phyloP scores from a whole-genome alignment of 2,797 vertebrate genomes.

The Naso thynnoides region DNA sequence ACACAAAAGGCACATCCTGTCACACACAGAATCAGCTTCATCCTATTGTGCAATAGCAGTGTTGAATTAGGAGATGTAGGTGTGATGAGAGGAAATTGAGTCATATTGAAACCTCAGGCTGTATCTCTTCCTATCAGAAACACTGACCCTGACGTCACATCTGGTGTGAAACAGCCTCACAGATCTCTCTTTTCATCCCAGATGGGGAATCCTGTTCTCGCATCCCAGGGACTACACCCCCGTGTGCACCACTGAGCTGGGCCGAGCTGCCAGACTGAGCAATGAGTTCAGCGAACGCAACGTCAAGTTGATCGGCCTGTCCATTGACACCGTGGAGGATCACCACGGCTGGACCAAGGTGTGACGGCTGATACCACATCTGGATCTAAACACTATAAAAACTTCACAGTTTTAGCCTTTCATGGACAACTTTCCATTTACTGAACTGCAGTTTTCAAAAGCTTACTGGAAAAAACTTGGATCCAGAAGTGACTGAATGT shows the following conservation, averaged over 20 bases:
- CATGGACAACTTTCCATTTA: background rate
- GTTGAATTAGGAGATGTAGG: accelerated
- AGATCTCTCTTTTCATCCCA: conserved; percentile 52
- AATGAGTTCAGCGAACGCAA: conserved; percentile 89
- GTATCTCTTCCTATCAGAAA: background rate
- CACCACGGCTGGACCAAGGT: conserved; percentile 94
- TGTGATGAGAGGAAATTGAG: background rate
- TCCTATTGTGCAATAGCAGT: background rate
- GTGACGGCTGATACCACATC: background rate
- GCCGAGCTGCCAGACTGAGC: conserved; percentile 86
- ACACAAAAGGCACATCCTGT: conserved; percentile 25
- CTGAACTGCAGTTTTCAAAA: background rate
- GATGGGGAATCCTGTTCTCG: conserved; percentile 96
- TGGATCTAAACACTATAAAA: background rate
- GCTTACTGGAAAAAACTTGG: background rate
- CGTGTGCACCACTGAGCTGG: conserved; percentile 95
- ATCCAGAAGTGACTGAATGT: background rate
- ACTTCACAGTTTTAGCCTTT: too few species aligned
- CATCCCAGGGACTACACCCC: conserved; percentile 95
- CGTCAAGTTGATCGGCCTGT: conserved; percentile 93
- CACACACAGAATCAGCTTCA: background rate
- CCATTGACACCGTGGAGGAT: conserved; percentile 89
- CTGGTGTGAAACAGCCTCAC: background rate
- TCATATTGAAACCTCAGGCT: background rate
- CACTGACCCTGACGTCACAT: too few species aligned